Evolutionary conservation across 2,113 vertebrate species (phyloP).

Genomic region (Isichthys henryi): DNA sequence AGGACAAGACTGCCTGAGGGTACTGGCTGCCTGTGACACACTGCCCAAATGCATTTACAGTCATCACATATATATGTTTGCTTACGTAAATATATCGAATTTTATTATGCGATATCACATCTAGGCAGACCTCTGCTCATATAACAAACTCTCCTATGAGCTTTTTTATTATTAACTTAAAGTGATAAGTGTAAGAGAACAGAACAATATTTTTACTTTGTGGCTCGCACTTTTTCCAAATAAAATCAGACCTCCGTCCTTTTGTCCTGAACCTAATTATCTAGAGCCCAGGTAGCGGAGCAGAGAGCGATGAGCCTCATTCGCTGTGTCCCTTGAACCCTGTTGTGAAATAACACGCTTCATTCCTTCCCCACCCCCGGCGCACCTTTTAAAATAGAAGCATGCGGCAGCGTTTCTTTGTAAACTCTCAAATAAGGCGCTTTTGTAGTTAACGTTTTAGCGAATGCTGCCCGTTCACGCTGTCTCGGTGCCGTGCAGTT

Average conservation of each 20-base stretch:
- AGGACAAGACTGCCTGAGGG: background rate
- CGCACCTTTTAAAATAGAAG: background rate
- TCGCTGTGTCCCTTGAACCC: background rate
- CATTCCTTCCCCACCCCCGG: background rate
- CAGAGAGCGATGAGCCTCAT: background rate
- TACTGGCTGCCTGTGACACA: background rate
- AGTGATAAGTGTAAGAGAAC: background rate
- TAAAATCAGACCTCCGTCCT: background rate
- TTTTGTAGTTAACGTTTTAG: background rate
- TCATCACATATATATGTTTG: background rate
- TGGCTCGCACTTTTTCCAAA: background rate
- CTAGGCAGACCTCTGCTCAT: background rate
- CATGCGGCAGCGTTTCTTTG: background rate
- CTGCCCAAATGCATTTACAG: background rate
- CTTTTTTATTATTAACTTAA: background rate
- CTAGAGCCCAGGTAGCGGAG: background rate
- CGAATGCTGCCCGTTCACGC: too few relatives aligned
- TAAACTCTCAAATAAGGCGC: background rate
- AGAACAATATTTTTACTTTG: background rate
- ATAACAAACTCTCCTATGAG: background rate
- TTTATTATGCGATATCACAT: background rate
- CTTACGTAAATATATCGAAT: background rate
- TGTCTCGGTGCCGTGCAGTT: background rate
- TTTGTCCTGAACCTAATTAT: slow-evolving; percentile 6
- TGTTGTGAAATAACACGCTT: background rate